Evolutionary conservation across 2,797 vertebrate genomes (phyloP), one percentile per base, ranked within the genome.

Genomic region (Parauchenoglanis punctatus): DNA sequence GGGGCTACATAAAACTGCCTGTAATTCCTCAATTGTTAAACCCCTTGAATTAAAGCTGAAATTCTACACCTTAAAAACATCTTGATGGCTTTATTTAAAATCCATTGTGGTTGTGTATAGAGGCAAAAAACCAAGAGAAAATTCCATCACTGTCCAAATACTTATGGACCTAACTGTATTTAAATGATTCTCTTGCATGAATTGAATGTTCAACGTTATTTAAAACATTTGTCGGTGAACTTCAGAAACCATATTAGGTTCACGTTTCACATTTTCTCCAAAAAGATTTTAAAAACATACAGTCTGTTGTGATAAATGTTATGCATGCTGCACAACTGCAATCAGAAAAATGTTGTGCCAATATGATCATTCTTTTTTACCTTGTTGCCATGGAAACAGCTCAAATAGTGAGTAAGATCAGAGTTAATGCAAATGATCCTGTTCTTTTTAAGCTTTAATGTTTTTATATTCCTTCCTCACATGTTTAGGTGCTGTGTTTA

Each of bases 401-500:
- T 59, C 2, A 25, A 25, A 7, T 61, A 81, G 20, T 80, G 20
- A 23, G 31, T 40, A 25, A 81, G 20, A 59, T 80, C 2, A 7
- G 56, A 40, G 59, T 80, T 40, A 80, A 59, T 59, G 18, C 10
- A 80, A 59, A 7, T 23, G 15, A 77, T 28, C 44, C 11, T 73
- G 20, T 73, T 73, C 1, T 54, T 56, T 81, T 80, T 25, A 81
- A 67, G 65, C 59, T 61, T 82, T 84, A 35, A 46, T 31, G 13
- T 85, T 13, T 4, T 70, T 46, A 1, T 23, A 18, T 59, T 28
- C n/a, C 20, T 54, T 61, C 88, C 7, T 70, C 68, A 46, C 28
- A 77, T 94, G 91, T 94, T 83, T 93, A 99, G 98, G 93, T 94
- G 96, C 73, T 99, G 98, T 95, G 97, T 99, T 94, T 99, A 99